Evolutionary conservation across 2,888 invertebrate genomes (phyloP).

Genomic region (Toxonevra muliebris): DNA sequence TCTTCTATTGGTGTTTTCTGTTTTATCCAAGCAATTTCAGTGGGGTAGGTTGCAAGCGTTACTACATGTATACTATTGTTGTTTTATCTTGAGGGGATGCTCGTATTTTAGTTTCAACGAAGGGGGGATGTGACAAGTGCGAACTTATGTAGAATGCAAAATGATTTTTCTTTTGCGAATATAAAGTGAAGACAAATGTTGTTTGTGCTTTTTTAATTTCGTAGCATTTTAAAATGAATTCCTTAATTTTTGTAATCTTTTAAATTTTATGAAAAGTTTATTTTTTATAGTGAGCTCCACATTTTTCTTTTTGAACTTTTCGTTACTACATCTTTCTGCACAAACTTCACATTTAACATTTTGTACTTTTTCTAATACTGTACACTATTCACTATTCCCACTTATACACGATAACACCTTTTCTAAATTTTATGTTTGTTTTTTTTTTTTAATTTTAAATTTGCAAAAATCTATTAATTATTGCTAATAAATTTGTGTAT

Average conservation of each 20-base stretch:
- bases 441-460: slow-evolving; percentile 36
- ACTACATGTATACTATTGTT: slow-evolving; percentile 15
- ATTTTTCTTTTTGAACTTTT: not conserved
- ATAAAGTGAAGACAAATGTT: no score
- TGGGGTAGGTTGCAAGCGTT: slow-evolving; percentile 42
- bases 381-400: slow-evolving; percentile 1
- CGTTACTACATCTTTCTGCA: not conserved
- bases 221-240: no score
- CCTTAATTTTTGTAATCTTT: no score
- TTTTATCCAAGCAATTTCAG: slow-evolving; percentile 26
- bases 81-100: not conserved
- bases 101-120: not conserved
- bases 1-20: slow-evolving; percentile 16
- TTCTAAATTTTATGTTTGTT: slow-evolving; percentile 32
- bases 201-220: no score
- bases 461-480: slow-evolving; percentile 32
- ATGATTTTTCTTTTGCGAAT: no score
- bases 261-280: no score
- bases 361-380: slow-evolving; percentile 1
- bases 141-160: no score
- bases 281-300: no score
- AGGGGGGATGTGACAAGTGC: no score
- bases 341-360: not conserved
- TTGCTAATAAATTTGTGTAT: slow-evolving; percentile 35
- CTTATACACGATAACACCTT: slow-evolving; percentile 1